phyloP scores from a whole-genome alignment of 2,113 vertebrate species.

The Physeter macrocephalus region DNA sequence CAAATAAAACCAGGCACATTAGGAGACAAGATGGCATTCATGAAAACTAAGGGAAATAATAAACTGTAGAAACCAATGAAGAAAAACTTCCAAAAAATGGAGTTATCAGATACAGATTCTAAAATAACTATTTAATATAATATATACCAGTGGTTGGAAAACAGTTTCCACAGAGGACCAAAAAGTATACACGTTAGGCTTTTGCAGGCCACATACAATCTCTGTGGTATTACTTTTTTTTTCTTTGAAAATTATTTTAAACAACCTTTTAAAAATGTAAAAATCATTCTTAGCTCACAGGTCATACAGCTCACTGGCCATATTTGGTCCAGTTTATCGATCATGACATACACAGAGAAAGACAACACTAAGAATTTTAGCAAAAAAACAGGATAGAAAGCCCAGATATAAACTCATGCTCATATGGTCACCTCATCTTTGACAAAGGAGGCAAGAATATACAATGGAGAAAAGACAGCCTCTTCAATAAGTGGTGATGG shows the following conservation, averaged over 20 bases:
- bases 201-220: background rate
- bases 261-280: background rate
- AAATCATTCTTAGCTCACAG: background rate
- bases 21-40: background rate
- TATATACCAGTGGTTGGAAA: background rate
- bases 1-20: background rate
- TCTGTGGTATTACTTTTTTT: background rate
- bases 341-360: background rate
- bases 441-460: no score
- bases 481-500: no score
- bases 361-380: background rate
- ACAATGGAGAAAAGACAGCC: no score
- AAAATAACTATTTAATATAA: background rate
- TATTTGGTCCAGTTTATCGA: background rate
- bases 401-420: no score
- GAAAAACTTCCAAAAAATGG: background rate
- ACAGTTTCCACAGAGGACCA: background rate
- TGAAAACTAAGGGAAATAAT: background rate
- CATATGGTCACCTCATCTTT: no score
- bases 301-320: background rate
- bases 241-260: background rate
- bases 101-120: background rate
- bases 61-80: background rate
- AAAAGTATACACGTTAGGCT: background rate
- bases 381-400: background rate